phyloP scores from a whole-genome alignment of 2,888 invertebrate genomes.

The Heliconius ethilla region DNA sequence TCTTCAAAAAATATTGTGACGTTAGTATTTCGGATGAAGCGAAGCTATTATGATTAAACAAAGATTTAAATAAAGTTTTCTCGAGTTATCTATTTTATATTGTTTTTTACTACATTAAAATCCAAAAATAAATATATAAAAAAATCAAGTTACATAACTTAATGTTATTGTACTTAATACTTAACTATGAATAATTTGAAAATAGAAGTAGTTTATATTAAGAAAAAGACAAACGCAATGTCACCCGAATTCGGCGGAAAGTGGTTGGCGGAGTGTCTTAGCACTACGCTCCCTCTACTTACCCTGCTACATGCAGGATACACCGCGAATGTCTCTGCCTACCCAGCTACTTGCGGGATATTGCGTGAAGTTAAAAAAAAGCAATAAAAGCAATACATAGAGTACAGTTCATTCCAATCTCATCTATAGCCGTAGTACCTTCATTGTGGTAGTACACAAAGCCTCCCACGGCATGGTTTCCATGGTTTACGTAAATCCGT shows the following conservation, averaged over 20 bases:
- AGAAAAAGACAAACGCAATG: not conserved
- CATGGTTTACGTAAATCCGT: slow-evolving; percentile 76
- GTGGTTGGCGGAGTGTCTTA: too few relatives aligned
- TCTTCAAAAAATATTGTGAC: too few relatives aligned
- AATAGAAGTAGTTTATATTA: not conserved
- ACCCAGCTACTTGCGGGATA: too few relatives aligned
- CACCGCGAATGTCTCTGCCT: too few relatives aligned
- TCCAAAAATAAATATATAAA: not conserved
- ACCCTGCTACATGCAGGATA: too few relatives aligned
- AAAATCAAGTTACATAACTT: not conserved
- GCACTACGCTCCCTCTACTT: too few relatives aligned
- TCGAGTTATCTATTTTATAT: too few relatives aligned
- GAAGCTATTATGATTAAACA: too few relatives aligned
- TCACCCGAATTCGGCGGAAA: too few relatives aligned
- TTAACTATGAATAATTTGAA: not conserved
- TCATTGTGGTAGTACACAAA: slow-evolving; percentile 54
- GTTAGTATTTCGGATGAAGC: too few relatives aligned
- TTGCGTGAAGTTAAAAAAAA: not conserved
- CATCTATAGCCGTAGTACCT: slow-evolving; percentile 23
- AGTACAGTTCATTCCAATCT: slow-evolving; percentile 17
- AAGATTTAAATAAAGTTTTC: too few relatives aligned
- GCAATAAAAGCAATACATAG: not conserved
- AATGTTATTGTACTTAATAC: too few relatives aligned
- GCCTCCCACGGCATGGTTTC: slow-evolving; percentile 77
- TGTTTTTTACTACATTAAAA: not conserved